These are phyloP conservation scores for Euplexia lucipara DNA, from an alignment of 2,888 invertebrate genomes.

Conservation along the genomic window DNA sequence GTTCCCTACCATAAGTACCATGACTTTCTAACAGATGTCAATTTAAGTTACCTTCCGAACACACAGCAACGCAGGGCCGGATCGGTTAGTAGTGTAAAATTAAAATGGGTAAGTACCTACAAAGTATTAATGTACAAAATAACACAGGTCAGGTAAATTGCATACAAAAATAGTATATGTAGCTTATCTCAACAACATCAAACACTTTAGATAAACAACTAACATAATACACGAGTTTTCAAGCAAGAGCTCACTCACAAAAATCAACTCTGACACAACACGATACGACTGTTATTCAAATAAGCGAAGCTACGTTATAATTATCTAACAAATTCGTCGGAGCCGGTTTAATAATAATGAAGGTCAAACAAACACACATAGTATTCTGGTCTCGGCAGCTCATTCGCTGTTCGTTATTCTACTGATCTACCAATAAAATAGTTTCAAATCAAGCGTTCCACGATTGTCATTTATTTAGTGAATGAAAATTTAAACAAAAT, in stretches of 20 bases:
- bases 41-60: too few species aligned
- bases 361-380: constrained; percentile 37
- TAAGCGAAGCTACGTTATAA: not conserved
- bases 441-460: not conserved
- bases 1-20: too few species aligned
- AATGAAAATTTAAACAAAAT: not conserved
- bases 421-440: not conserved
- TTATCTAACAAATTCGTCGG: constrained; percentile 9
- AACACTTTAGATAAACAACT: constrained; percentile 4
- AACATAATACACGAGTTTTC: not conserved
- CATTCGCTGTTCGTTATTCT: not conserved
- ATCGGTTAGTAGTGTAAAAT: too few species aligned
- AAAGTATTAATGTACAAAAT: not conserved
- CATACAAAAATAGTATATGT: not conserved
- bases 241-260: not conserved
- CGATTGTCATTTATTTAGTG: not conserved
- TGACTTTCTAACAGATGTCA: too few species aligned
- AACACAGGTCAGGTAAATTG: not conserved
- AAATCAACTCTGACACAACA: constrained; percentile 12
- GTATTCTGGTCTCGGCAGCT: not conserved
- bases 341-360: constrained; percentile 18
- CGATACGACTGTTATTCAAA: constrained; percentile 23
- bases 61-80: too few species aligned
- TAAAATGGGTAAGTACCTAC: too few species aligned
- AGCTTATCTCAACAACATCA: not conserved